phyloP scores from a whole-genome alignment of 2,113 vertebrate genomes.

The Tenrec ecaudatus region DNA sequence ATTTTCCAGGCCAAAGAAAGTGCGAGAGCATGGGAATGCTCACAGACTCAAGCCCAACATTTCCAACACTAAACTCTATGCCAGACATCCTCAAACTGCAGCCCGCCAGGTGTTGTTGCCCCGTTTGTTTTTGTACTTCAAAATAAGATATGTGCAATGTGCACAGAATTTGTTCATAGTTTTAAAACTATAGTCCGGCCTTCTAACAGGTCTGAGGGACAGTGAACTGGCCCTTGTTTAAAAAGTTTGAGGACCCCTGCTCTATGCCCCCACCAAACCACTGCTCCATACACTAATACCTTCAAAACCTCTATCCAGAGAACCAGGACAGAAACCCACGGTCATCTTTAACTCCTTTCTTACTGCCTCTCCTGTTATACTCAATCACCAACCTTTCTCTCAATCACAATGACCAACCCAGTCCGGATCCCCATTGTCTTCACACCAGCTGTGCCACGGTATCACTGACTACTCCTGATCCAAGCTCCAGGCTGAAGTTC shows the following conservation, averaged over 20 bases:
- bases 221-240: too few relatives aligned
- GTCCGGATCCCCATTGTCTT: not conserved
- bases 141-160: too few relatives aligned
- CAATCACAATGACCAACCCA: not conserved
- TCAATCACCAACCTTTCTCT: not conserved
- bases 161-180: too few relatives aligned
- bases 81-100: too few relatives aligned
- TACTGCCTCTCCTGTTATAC: not conserved
- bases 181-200: too few relatives aligned
- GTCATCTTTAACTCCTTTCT: not conserved
- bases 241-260: too few relatives aligned
- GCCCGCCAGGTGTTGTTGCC: too few relatives aligned
- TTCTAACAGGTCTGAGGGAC: too few relatives aligned
- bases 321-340: not conserved
- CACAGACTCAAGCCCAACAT: not conserved
- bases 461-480: not conserved
- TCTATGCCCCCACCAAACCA: not conserved
- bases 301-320: not conserved
- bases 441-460: not conserved
- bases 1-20: not conserved
- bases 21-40: not conserved
- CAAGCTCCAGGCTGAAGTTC: not conserved
- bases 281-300: not conserved
- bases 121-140: too few relatives aligned
- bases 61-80: not conserved